A percentile compares a stretch with the other conserved stretches of the same genome.
These are phyloP conservation scores for Copidosoma floridanum DNA, from an alignment of 1,140 invertebrate species.

Conservation along the genomic window DNA sequence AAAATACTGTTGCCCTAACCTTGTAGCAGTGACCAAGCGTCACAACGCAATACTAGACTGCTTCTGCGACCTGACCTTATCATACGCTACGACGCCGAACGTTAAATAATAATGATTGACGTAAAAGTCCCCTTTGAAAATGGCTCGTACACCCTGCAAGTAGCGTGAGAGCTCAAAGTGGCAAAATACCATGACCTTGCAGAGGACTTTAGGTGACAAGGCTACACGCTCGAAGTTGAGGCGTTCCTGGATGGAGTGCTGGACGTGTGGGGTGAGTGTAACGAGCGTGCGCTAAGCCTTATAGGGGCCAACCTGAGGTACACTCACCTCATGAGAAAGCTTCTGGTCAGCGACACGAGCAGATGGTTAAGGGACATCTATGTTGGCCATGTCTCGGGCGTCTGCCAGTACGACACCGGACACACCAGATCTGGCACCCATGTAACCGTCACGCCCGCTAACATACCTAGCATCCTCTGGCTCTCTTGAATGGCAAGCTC, in stretches of 20 bases:
- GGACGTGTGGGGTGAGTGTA: slow-evolving; percentile 33
- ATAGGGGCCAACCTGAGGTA: slow-evolving; percentile 18
- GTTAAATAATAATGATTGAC: slow-evolving; percentile 35
- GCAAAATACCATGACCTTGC: slow-evolving; percentile 35
- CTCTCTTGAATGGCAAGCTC: too few relatives aligned
- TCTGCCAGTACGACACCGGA: not conserved
- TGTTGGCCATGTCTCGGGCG: not conserved
- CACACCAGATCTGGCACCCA: too few relatives aligned
- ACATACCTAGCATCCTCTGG: too few relatives aligned
- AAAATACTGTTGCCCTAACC: slow-evolving; percentile 34
- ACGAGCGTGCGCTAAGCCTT: slow-evolving; percentile 24
- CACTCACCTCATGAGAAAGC: slow-evolving; percentile 26
- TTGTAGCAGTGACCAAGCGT: slow-evolving; percentile 2
- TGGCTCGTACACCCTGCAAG: slow-evolving; percentile 24
- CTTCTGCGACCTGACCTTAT: slow-evolving; percentile 41
- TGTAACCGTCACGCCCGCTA: too few relatives aligned
- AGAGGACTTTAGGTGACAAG: slow-evolving; percentile 5
- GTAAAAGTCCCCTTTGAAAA: slow-evolving; percentile 49
- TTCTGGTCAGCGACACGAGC: slow-evolving; percentile 33
- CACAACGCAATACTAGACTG: slow-evolving; percentile 28
- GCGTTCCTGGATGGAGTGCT: slow-evolving; percentile 37
- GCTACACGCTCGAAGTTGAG: slow-evolving; percentile 27
- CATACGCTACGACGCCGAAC: slow-evolving; percentile 30
- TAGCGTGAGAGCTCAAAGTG: slow-evolving; percentile 26
- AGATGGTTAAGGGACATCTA: slow-evolving; percentile 37